phyloP scores from a whole-genome alignment of 2,888 invertebrate species.

The Hylaea fasciaria region DNA sequence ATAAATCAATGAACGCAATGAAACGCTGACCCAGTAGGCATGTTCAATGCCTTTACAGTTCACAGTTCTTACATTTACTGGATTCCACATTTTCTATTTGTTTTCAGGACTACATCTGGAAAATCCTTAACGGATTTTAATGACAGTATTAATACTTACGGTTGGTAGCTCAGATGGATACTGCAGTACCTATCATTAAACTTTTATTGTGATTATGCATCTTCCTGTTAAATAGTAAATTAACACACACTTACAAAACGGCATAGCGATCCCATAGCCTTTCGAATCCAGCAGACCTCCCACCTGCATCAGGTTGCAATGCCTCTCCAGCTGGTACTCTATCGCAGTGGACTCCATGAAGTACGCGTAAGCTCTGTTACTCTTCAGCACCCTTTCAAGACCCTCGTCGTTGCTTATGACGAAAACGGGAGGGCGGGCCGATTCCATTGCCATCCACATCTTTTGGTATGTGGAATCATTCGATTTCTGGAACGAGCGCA shows the following conservation, averaged over 20 bases:
- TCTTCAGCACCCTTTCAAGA: constrained; percentile 91
- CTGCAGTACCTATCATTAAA: too few species aligned
- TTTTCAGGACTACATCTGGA: too few species aligned
- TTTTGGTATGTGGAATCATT: constrained; percentile 94
- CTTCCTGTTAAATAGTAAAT: background rate
- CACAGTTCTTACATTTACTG: too few species aligned
- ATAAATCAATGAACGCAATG: too few species aligned
- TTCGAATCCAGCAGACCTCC: constrained; percentile 92
- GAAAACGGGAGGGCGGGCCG: constrained; percentile 92
- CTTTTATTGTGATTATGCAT: too few species aligned
- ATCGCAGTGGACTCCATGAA: constrained; percentile 98
- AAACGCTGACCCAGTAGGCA: too few species aligned
- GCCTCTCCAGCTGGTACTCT: constrained; percentile 94
- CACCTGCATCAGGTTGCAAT: constrained; percentile 93
- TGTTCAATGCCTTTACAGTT: too few species aligned
- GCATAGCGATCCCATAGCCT: constrained; percentile 97
- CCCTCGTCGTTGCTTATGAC: constrained; percentile 93
- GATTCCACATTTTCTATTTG: too few species aligned
- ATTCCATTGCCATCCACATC: constrained; percentile 97
- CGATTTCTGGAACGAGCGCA: constrained; percentile 88
- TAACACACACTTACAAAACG: constrained; percentile 88
- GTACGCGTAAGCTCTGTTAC: constrained; percentile 94
- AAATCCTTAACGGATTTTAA: too few species aligned
- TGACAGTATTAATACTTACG: too few species aligned
- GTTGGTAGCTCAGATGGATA: too few species aligned